Percentiles rank a stretch among this genome's conserved stretches.
Evolutionary conservation across 2,888 invertebrate species (phyloP).

Genomic region (Diaperis boleti): DNA sequence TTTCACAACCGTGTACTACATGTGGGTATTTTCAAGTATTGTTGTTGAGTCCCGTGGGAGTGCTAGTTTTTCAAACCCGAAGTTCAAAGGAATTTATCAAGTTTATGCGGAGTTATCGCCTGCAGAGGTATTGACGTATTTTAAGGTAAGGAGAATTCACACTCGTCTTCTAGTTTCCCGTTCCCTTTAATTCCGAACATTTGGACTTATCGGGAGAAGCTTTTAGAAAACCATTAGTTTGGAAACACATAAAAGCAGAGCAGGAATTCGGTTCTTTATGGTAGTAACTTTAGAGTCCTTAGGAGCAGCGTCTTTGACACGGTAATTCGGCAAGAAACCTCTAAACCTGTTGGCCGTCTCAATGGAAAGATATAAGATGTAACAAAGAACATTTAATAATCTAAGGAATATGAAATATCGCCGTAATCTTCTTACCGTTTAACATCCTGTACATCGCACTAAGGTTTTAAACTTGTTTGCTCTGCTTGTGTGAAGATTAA

Average conservation of each 20-base stretch:
- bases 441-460: not conserved
- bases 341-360: not conserved
- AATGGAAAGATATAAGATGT: not conserved
- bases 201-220: slow-evolving; percentile 8
- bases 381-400: not conserved
- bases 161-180: not conserved
- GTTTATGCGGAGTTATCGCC: not conserved
- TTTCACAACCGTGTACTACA: not conserved
- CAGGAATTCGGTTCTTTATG: not conserved
- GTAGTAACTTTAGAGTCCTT: not conserved
- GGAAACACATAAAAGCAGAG: not conserved
- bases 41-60: not conserved
- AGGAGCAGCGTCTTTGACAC: too few species aligned
- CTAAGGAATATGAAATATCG: not conserved
- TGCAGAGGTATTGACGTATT: not conserved
- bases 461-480: slow-evolving; percentile 17
- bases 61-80: not conserved
- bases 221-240: slow-evolving; percentile 7
- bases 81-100: slow-evolving; percentile 1
- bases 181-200: slow-evolving; percentile 8
- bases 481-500: slow-evolving; percentile 4
- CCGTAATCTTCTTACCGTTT: slow-evolving; percentile 12
- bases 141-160: not conserved
- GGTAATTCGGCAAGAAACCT: too few species aligned
- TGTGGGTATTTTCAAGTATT: not conserved